Percentiles rank a stretch among this genome's conserved stretches.
Evolutionary conservation across 2,888 invertebrate genomes (phyloP).

Genomic region (Ischnura elegans): DNA sequence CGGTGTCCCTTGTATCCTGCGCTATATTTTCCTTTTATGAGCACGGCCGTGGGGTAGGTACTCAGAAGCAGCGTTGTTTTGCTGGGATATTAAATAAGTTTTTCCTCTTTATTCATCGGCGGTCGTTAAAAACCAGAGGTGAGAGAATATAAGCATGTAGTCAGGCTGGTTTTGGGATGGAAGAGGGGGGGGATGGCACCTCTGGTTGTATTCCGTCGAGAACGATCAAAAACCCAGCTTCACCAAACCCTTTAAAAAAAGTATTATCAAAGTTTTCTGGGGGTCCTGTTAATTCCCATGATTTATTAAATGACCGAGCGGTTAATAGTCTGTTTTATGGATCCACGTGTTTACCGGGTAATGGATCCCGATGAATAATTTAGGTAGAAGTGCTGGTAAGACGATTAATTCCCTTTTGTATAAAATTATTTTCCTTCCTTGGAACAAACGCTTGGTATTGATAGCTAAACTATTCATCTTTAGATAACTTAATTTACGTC

Average conservation of each 20-base stretch:
- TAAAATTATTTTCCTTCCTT: neutral
- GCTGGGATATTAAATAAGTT: slow-evolving; percentile 11
- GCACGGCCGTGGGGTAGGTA: neutral
- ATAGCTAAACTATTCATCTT: neutral
- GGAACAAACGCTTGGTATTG: neutral
- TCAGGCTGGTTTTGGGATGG: neutral
- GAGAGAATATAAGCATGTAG: neutral
- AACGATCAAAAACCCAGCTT: neutral
- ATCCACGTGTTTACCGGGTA: slow-evolving; percentile 9
- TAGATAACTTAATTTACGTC: no score
- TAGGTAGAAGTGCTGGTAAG: slow-evolving; percentile 15
- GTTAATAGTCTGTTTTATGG: slow-evolving; percentile 61
- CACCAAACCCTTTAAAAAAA: neutral
- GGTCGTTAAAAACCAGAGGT: neutral
- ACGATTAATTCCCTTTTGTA: neutral
- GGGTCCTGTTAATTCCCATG: slow-evolving; percentile 27
- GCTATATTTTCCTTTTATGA: neutral
- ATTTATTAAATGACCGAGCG: slow-evolving; percentile 43
- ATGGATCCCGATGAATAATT: slow-evolving; percentile 65
- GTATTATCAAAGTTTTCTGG: slow-evolving; percentile 44
- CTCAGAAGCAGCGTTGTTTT: neutral
- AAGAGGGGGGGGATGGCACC: neutral
- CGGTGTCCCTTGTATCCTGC: neutral
- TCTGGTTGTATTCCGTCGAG: neutral
- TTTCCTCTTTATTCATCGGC: slow-evolving; percentile 4